phyloP scores from a whole-genome alignment of 2,113 vertebrate genomes.

The Oncorhynchus gorbuscha region DNA sequence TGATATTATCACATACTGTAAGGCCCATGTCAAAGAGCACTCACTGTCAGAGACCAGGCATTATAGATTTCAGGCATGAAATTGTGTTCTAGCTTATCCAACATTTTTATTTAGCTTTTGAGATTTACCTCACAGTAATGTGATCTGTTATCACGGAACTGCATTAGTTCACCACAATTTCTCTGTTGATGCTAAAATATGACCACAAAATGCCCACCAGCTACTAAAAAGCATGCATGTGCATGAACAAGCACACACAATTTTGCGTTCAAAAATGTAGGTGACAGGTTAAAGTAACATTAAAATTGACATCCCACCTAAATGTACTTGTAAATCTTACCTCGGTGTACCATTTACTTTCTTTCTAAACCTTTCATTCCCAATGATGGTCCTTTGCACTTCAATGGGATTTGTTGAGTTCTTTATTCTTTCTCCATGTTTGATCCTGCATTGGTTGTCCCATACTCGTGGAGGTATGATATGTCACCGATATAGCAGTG shows the following conservation, averaged over 20 bases:
- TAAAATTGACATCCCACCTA: background rate
- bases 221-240: background rate
- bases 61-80: background rate
- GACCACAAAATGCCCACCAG: background rate
- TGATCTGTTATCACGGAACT: background rate
- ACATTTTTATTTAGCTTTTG: background rate
- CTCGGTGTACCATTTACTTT: background rate
- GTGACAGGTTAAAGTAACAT: background rate
- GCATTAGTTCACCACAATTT: background rate
- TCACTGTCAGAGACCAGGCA: background rate
- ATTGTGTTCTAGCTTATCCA: background rate
- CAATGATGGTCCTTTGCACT: constrained; percentile 2
- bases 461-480: constrained; percentile 11
- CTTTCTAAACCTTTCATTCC: constrained; percentile 22
- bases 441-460: constrained; percentile 1
- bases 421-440: background rate
- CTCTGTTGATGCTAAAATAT: background rate
- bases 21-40: background rate
- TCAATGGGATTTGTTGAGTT: constrained; percentile 8
- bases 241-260: background rate
- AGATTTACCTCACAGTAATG: background rate
- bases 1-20: constrained; percentile 34
- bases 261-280: background rate
- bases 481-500: background rate
- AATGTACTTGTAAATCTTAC: background rate